These are phyloP conservation scores for Lymantria monacha DNA, from an alignment of 2,888 invertebrate genomes.

Conservation along the genomic window DNA sequence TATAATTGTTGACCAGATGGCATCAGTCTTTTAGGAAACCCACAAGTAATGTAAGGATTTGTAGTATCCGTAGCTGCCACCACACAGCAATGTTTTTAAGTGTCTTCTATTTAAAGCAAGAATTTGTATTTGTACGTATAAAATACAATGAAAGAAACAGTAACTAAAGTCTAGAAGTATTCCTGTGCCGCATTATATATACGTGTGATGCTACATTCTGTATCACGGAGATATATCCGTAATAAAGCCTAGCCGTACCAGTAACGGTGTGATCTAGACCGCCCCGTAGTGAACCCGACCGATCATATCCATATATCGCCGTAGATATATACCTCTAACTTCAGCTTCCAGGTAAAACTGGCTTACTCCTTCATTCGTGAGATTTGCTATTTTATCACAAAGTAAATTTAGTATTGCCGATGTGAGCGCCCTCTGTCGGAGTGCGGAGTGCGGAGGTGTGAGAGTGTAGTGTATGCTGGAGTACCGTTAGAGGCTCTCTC, in stretches of 20 bases:
- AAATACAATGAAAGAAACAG: too few species aligned
- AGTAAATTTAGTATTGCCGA: background rate
- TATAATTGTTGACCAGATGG: too few species aligned
- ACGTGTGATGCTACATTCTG: conserved; percentile 3
- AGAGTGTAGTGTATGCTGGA: background rate
- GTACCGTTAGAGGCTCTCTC: background rate
- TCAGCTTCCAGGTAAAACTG: conserved; percentile 11
- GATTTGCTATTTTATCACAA: background rate
- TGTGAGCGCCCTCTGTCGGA: background rate
- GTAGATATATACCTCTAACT: background rate
- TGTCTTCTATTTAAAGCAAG: too few species aligned
- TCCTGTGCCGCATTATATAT: background rate
- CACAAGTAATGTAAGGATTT: too few species aligned
- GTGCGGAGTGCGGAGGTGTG: too few species aligned
- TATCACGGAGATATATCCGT: conserved; percentile 17
- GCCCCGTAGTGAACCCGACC: background rate
- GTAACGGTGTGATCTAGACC: conserved; percentile 8
- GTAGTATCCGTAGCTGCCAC: too few species aligned
- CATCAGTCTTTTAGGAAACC: too few species aligned
- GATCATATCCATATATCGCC: conserved; percentile 13
- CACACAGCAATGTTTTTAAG: too few species aligned
- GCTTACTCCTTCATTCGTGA: conserved; percentile 16
- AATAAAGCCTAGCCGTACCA: conserved; percentile 13
- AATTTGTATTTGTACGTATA: too few species aligned
- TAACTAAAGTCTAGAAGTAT: too few species aligned